Percentiles rank a stretch among this genome's conserved stretches.
phyloP scores from a whole-genome alignment of 2,113 vertebrate species.

The Platysteira castanea region DNA sequence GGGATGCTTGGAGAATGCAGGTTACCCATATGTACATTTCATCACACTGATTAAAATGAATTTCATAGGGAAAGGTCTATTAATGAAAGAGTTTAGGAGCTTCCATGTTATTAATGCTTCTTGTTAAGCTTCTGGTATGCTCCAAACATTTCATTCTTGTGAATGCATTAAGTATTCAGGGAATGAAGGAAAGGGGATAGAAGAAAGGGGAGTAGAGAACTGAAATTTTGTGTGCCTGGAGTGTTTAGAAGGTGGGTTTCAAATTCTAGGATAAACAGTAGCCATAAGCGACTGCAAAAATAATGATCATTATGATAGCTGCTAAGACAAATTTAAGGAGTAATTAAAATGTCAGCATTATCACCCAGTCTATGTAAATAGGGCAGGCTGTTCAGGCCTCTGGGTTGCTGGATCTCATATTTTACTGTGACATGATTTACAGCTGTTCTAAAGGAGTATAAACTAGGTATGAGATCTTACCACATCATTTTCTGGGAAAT shows the following conservation, averaged over 20 bases:
- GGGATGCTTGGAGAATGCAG: neutral
- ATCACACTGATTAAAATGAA: neutral
- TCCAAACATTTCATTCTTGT: neutral
- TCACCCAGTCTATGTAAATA: neutral
- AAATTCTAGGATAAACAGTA: neutral
- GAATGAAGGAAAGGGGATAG: neutral
- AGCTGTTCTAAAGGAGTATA: neutral
- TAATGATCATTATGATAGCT: neutral
- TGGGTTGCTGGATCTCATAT: neutral
- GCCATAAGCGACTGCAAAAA: neutral
- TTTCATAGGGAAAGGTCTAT: neutral
- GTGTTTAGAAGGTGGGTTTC: neutral
- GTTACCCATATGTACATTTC: neutral
- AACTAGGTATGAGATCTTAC: neutral
- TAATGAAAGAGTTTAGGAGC: neutral
- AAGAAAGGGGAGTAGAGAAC: neutral
- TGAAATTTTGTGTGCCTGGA: neutral
- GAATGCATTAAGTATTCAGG: neutral
- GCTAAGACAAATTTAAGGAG: neutral
- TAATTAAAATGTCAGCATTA: neutral
- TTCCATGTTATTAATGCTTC: neutral
- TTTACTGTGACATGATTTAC: neutral
- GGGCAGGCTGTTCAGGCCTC: neutral
- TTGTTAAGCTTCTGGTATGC: neutral
- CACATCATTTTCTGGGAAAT: neutral